A percentile compares a stretch with the other conserved stretches of the same genome.
Conservation (phyloP, 1,140 invertebrate genomes). For the Orchesella cincta region DNA sequence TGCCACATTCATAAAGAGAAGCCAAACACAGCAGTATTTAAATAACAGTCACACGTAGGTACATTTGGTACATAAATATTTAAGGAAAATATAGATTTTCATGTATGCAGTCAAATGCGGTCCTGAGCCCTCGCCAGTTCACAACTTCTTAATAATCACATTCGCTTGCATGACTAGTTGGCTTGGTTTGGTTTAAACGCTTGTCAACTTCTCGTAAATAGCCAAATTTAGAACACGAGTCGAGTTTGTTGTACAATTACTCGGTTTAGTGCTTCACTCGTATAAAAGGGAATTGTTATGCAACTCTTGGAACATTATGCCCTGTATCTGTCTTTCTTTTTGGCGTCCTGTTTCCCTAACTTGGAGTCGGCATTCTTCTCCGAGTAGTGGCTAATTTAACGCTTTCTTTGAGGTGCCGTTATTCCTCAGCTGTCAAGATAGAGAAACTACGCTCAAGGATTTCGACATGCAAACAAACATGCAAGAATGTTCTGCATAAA, state of each 20-base stretch:
- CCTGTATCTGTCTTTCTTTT: neutral
- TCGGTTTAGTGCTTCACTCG: neutral
- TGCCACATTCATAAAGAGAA: too few species aligned
- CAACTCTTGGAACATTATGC: slow-evolving; percentile 13
- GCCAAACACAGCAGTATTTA: too few species aligned
- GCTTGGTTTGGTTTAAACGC: neutral
- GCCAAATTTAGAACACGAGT: slow-evolving; percentile 11
- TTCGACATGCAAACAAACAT: neutral
- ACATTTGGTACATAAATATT: too few species aligned
- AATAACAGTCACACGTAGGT: too few species aligned
- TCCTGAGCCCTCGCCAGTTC: too few species aligned
- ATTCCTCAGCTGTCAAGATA: neutral
- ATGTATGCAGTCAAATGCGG: too few species aligned
- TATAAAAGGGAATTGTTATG: slow-evolving; percentile 3
- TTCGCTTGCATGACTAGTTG: slow-evolving; percentile 20
- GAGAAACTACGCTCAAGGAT: neutral
- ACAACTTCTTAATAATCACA: slow-evolving; percentile 8
- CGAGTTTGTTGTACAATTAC: neutral
- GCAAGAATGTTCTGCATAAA: too few species aligned
- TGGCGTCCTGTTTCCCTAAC: neutral
- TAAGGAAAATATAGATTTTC: too few species aligned
- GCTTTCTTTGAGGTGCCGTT: slow-evolving; percentile 2
- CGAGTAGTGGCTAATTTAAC: neutral
- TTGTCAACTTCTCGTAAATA: slow-evolving; percentile 2
- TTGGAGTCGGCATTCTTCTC: neutral